Percentiles rank a stretch among this genome's conserved stretches.
These are phyloP conservation scores for Drosophila kanapiae DNA, from an alignment of 1,140 invertebrate species.

Conservation along the genomic window DNA sequence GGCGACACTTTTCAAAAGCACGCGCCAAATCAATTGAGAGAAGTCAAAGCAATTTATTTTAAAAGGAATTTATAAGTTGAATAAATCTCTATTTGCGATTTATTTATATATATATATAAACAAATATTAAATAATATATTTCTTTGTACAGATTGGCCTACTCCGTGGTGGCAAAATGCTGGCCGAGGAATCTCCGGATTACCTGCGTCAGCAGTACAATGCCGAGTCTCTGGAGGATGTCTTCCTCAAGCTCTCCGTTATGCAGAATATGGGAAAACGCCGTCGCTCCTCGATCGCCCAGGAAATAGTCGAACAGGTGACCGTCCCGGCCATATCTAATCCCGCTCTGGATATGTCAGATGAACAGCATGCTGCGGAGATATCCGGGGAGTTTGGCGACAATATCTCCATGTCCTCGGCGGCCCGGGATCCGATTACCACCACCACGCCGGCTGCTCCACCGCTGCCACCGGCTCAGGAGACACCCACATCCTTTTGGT, in stretches of 20 bases:
- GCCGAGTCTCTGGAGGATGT: conserved; percentile 95
- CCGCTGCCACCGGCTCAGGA: conserved; percentile 88
- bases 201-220: conserved; percentile 91
- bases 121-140: neutral
- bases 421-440: conserved; percentile 87
- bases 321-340: conserved; percentile 88
- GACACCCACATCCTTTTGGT: conserved; percentile 85
- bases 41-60: conserved; percentile 7
- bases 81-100: neutral
- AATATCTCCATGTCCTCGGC: conserved; percentile 91
- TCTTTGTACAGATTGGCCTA: conserved; percentile 91
- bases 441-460: conserved; percentile 86
- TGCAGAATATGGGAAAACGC: conserved; percentile 92
- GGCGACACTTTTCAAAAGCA: conserved; percentile 56
- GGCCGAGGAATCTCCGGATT: conserved; percentile 95
- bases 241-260: conserved; percentile 95
- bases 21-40: conserved; percentile 57
- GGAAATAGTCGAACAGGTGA: conserved; percentile 89
- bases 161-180: conserved; percentile 96
- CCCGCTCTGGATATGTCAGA: conserved; percentile 88
- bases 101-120: neutral
- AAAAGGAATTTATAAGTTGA: neutral
- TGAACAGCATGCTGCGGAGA: conserved; percentile 89
- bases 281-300: conserved; percentile 91
- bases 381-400: conserved; percentile 94